Percentiles rank a stretch among this genome's conserved stretches.
Conservation (phyloP, 2,113 vertebrate genomes). For the Epinephelus cyanopodus region DNA sequence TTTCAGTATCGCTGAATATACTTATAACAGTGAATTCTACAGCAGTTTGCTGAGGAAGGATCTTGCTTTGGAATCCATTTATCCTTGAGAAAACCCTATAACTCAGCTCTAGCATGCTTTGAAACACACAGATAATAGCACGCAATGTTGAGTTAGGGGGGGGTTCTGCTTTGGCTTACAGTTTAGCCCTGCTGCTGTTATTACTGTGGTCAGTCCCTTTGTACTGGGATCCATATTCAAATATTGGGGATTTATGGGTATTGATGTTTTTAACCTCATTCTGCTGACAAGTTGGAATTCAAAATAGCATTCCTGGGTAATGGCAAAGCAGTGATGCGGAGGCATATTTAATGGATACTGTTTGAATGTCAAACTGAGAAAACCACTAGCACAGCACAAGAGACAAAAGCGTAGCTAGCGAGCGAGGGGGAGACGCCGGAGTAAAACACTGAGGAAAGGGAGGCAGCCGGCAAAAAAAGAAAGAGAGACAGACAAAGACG, state of each 20-base stretch:
- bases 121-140: slow-evolving; percentile 61
- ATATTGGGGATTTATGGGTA: slow-evolving; percentile 77
- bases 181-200: slow-evolving; percentile 53
- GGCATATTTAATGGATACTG: slow-evolving; percentile 76
- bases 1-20: slow-evolving; percentile 54
- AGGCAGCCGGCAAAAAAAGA: slow-evolving; percentile 11
- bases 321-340: slow-evolving; percentile 65
- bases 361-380: slow-evolving; percentile 76
- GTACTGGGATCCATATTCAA: slow-evolving; percentile 78
- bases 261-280: slow-evolving; percentile 79
- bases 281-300: slow-evolving; percentile 78
- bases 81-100: slow-evolving; percentile 52
- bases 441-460: slow-evolving; percentile 29
- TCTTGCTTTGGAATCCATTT: slow-evolving; percentile 61
- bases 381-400: slow-evolving; percentile 63
- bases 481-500: slow-evolving; percentile 23
- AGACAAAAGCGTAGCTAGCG: slow-evolving; percentile 52
- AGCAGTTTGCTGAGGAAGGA: slow-evolving; percentile 61
- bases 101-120: slow-evolving; percentile 54
- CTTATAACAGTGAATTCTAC: slow-evolving; percentile 40
- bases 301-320: slow-evolving; percentile 71
- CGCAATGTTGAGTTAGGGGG: slow-evolving; percentile 52
- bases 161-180: slow-evolving; percentile 61
- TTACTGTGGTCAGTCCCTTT: slow-evolving; percentile 69
- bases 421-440: slow-evolving; percentile 3